Evolutionary conservation across 2,888 invertebrate species (phyloP).

Genomic region (Steinernema hermaphroditum): DNA sequence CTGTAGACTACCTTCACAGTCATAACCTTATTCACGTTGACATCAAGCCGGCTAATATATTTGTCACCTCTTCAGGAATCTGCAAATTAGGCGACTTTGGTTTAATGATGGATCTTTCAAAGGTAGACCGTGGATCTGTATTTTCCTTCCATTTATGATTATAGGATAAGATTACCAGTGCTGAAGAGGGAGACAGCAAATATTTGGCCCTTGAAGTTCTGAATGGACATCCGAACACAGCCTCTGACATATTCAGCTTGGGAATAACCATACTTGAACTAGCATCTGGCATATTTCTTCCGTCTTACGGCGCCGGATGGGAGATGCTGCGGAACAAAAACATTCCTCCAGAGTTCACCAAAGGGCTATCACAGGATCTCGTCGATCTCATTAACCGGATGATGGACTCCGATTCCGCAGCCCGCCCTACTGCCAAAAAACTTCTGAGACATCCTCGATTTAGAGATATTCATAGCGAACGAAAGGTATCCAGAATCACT

Average conservation of each 20-base stretch:
- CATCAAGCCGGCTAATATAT: not conserved
- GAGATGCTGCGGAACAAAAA: conserved; percentile 73
- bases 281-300: conserved; percentile 76
- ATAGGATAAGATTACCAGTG: conserved; percentile 45
- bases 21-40: conserved; percentile 27
- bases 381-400: not conserved
- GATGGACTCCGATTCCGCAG: not conserved
- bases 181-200: conserved; percentile 76
- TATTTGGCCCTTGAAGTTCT: conserved; percentile 78
- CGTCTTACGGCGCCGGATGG: conserved; percentile 76
- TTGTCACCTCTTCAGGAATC: conserved; percentile 69
- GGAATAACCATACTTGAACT: conserved; percentile 78
- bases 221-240: conserved; percentile 73
- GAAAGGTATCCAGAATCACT: not conserved
- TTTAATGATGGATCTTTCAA: conserved; percentile 74
- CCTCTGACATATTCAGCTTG: conserved; percentile 76
- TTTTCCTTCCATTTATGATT: conserved; percentile 9
- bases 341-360: conserved; percentile 68
- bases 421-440: not conserved
- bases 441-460: not conserved
- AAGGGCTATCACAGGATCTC: not conserved
- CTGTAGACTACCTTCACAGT: conserved; percentile 74
- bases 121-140: conserved; percentile 40
- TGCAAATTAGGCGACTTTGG: conserved; percentile 81
- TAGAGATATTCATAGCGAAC: not conserved